Evolutionary conservation across 2,888 invertebrate species (phyloP).

Genomic region (Agriopis leucophaearia): DNA sequence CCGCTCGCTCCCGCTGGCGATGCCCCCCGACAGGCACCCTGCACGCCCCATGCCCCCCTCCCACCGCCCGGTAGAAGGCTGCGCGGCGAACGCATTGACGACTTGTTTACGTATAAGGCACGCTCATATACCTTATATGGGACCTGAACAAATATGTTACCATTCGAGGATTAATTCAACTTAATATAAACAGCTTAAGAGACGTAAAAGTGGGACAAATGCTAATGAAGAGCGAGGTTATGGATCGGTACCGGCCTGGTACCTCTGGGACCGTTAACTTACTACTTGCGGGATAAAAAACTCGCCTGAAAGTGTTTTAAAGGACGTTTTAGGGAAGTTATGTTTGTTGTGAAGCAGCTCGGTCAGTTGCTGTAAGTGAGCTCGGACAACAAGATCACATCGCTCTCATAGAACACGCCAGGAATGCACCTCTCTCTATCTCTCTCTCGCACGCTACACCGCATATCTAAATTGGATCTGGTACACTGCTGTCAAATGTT

Average conservation of each 20-base stretch:
- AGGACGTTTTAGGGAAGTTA: not conserved
- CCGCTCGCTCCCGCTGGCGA: slow-evolving; percentile 48
- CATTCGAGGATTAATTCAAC: slow-evolving; percentile 74
- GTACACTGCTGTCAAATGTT: slow-evolving; percentile 40
- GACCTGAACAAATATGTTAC: slow-evolving; percentile 70
- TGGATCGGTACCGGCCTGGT: slow-evolving; percentile 5
- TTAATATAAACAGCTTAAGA: slow-evolving; percentile 55
- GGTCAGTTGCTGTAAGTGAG: not conserved
- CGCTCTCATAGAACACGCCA: slow-evolving; percentile 34
- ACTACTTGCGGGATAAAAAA: not conserved
- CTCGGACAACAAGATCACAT: slow-evolving; percentile 19
- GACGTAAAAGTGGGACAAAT: slow-evolving; percentile 57
- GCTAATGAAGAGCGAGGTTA: slow-evolving; percentile 26
- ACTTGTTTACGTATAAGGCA: slow-evolving; percentile 82
- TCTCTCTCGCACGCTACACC: not conserved
- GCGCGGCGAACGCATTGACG: slow-evolving; percentile 79
- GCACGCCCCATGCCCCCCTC: slow-evolving; percentile 4
- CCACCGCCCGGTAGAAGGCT: slow-evolving; percentile 53
- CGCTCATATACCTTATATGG: slow-evolving; percentile 70
- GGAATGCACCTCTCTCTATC: slow-evolving; percentile 34
- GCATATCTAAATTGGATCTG: slow-evolving; percentile 40
- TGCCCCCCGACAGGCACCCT: not conserved
- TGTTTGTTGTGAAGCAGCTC: not conserved
- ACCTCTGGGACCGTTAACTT: not conserved
- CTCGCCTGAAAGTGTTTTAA: not conserved